Evolutionary conservation across 2,113 vertebrate species (phyloP), one percentile per base, ranked within the genome.

Genomic region (Phylloscopus trochiloides): DNA sequence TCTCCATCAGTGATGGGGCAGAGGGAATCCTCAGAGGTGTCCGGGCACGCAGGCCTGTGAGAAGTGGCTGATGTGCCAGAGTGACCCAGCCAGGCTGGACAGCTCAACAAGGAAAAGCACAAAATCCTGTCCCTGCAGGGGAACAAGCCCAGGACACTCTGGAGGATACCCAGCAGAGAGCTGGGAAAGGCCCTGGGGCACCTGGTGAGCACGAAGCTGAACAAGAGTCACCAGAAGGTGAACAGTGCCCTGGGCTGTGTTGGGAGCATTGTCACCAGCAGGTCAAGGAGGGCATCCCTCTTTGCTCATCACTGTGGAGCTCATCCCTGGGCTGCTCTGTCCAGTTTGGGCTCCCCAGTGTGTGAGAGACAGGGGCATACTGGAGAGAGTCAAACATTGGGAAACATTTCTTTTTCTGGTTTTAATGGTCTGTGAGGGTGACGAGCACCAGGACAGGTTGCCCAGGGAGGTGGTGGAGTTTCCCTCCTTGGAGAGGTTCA

Each of bases 291-390:
- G 31, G n/a, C 47, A 45, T 70, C 20, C 54, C 68, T 77, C 26
- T 50, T 17, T 66, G 36, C 36, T 70, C 59, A 16, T 32, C 59
- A 4, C 63, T 63, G 62, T 12, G 77, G 40, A 63, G 38, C 21
- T 52, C 17, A 19, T 15, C 47, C 18, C 9, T 25, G 34, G 17
- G 22, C 26, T 68, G 9, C 38, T 76, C 4, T 7, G 38, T 66
- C 84, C 66, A 52, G 28, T 16, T 8, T 59, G 77, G 47, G 24
- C 45, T 89, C n/a, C 77, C 19, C 77, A 61, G 52, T 14, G 29
- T 0, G 1, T 43, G 22, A 42, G n/a, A 29, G 18, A 32, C 12
- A 7, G 38, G 50, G 28, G 28, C 20, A 25, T 1, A 1, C 36
- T 72, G 67, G 18, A 25, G 47, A 42, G 45, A 55, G 21, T 45